Percentiles rank a stretch among this genome's conserved stretches.
Evolutionary conservation across 2,888 invertebrate species (phyloP).

Genomic region (Elmis aenea): DNA sequence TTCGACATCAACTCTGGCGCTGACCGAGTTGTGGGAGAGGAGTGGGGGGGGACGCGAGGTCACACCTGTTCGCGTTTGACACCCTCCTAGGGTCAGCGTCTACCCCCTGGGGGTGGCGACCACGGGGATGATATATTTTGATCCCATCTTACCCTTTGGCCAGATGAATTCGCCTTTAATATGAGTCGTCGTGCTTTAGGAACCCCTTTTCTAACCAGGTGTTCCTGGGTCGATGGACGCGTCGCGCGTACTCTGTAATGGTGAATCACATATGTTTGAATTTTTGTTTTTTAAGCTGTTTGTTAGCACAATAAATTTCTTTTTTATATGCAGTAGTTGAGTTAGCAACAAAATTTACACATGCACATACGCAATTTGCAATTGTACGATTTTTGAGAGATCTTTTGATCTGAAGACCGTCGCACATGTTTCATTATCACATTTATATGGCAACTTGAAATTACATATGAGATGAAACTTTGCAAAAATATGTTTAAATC

Average conservation of each 20-base stretch:
- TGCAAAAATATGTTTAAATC: too few species aligned
- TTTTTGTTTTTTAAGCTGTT: constrained; percentile 18
- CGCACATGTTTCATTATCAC: too few species aligned
- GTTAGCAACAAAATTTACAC: constrained; percentile 2
- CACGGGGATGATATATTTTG: constrained; percentile 11
- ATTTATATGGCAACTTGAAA: too few species aligned
- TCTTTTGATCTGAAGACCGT: too few species aligned
- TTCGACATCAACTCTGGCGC: constrained; percentile 39
- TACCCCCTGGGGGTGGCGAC: constrained; percentile 15
- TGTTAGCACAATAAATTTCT: constrained; percentile 8
- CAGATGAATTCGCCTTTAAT: constrained; percentile 27
- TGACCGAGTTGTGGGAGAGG: constrained; percentile 32
- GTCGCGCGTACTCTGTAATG: constrained; percentile 29
- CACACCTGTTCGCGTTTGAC: constrained; percentile 43
- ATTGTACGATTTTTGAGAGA: too few species aligned
- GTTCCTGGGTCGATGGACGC: constrained; percentile 45
- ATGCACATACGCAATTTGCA: too few species aligned
- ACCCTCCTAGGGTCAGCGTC: constrained; percentile 31
- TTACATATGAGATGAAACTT: too few species aligned
- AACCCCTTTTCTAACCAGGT: constrained; percentile 59
- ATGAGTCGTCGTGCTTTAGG: constrained; percentile 55
- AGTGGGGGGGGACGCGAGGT: constrained; percentile 33
- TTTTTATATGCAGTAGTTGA: background rate
- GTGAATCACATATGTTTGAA: constrained; percentile 33
- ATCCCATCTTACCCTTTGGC: constrained; percentile 15